Conservation (phyloP, 1,140 invertebrate genomes). For the Drosophila ironensis region DNA sequence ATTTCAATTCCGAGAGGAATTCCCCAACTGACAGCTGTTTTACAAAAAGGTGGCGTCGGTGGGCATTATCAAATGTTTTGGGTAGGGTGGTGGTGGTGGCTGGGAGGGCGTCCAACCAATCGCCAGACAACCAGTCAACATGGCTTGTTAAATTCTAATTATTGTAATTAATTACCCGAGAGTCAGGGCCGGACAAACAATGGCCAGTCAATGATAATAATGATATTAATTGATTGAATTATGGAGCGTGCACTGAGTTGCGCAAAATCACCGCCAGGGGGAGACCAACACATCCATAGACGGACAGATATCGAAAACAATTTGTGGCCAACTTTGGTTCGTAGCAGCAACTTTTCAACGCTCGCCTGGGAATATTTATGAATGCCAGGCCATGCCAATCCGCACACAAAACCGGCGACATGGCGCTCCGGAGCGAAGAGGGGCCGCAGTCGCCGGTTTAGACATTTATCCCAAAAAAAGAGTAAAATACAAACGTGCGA, state of each 20-base stretch:
- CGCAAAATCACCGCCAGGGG: constrained; percentile 59
- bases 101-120: too few species aligned
- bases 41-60: neutral
- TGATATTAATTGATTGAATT: constrained; percentile 78
- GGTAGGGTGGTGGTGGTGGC: too few species aligned
- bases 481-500: constrained; percentile 66
- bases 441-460: constrained; percentile 28
- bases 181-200: constrained; percentile 56
- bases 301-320: constrained; percentile 46
- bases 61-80: too few species aligned
- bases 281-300: neutral
- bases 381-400: constrained; percentile 48
- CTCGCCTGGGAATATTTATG: constrained; percentile 74
- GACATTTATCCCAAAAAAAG: constrained; percentile 73
- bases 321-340: constrained; percentile 55
- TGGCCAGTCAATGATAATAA: constrained; percentile 65
- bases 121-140: too few species aligned
- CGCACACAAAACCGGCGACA: constrained; percentile 17
- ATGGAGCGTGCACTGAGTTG: constrained; percentile 54
- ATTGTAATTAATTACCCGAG: constrained; percentile 75
- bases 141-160: constrained; percentile 73
- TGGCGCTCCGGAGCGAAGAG: too few species aligned
- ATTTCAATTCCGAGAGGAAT: constrained; percentile 19
- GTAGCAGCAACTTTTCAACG: constrained; percentile 68
- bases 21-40: constrained; percentile 8